A percentile compares a stretch with the other conserved stretches of the same genome.
phyloP scores from a whole-genome alignment of 2,888 invertebrate genomes.

The Drosophila tanythrix region DNA sequence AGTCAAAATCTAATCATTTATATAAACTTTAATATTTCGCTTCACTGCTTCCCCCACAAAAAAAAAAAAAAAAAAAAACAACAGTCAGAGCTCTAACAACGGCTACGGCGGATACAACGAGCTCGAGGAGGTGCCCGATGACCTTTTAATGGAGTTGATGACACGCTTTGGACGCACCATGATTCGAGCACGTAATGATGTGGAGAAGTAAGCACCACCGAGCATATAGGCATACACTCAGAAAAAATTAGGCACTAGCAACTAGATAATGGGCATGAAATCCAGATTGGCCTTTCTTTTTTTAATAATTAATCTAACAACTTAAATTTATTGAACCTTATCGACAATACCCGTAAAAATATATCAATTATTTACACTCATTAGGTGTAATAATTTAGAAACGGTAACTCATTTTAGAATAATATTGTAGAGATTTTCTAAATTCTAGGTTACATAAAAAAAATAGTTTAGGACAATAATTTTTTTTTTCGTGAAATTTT shows the following conservation, averaged over 20 bases:
- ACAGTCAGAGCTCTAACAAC: constrained; percentile 78
- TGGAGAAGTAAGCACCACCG: constrained; percentile 89
- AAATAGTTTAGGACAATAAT: background rate
- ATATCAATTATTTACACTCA: too few species aligned
- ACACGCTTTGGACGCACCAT: constrained; percentile 91
- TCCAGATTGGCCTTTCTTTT: background rate
- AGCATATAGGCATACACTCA: background rate
- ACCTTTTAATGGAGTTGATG: constrained; percentile 90
- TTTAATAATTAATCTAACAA: background rate
- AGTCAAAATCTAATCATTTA: constrained; percentile 55
- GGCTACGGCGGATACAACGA: constrained; percentile 85
- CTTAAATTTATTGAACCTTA: background rate
- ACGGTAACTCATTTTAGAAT: background rate
- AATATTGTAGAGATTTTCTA: background rate
- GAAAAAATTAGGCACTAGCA: background rate
- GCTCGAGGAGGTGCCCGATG: constrained; percentile 91
- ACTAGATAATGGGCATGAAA: background rate
- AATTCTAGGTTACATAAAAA: background rate
- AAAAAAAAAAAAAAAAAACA: background rate
- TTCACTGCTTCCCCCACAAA: constrained; percentile 53
- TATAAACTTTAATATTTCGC: constrained; percentile 67
- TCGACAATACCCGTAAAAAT: too few species aligned
- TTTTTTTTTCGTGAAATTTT: background rate
- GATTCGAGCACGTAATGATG: constrained; percentile 91
- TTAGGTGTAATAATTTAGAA: background rate